Evolutionary conservation across 2,888 invertebrate genomes (phyloP).

Genomic region (Acanthacorydalis orientalis): DNA sequence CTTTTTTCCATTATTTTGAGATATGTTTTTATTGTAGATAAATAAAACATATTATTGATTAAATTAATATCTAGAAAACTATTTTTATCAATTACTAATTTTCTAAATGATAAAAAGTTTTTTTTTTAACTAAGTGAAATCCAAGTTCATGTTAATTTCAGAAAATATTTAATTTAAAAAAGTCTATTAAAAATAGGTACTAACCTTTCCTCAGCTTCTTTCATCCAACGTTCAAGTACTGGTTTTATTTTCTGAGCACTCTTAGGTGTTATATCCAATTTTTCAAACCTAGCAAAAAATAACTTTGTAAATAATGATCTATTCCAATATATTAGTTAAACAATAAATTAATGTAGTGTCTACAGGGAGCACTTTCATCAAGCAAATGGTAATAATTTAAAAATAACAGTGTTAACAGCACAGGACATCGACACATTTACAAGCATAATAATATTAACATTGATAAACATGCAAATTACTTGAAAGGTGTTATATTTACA

Average conservation of each 20-base stretch:
- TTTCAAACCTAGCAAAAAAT: conserved; percentile 68
- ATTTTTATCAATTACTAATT: not conserved
- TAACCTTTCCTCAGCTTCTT: conserved; percentile 94
- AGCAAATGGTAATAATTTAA: conserved; percentile 9
- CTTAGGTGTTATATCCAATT: conserved; percentile 97
- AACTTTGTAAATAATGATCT: not conserved
- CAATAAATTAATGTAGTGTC: not conserved
- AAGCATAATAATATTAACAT: conserved; percentile 15
- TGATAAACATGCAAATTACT: conserved; percentile 25
- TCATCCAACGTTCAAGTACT: conserved; percentile 97
- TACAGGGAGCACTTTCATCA: not conserved
- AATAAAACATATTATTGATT: too few relatives aligned
- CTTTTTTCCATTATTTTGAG: conserved; percentile 17
- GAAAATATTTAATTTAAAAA: not conserved
- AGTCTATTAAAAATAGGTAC: conserved; percentile 15
- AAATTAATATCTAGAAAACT: too few relatives aligned
- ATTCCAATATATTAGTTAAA: not conserved
- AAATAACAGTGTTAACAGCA: conserved; percentile 26
- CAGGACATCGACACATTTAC: conserved; percentile 50
- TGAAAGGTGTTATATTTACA: not conserved
- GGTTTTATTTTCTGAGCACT: conserved; percentile 99
- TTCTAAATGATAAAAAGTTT: not conserved
- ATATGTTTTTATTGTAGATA: too few relatives aligned
- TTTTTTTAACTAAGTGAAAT: not conserved
- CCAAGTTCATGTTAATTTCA: not conserved